Evolutionary conservation across 2,113 vertebrate genomes (phyloP), one percentile per base, ranked within the genome.

Genomic region (Phyllopteryx taeniolatus): DNA sequence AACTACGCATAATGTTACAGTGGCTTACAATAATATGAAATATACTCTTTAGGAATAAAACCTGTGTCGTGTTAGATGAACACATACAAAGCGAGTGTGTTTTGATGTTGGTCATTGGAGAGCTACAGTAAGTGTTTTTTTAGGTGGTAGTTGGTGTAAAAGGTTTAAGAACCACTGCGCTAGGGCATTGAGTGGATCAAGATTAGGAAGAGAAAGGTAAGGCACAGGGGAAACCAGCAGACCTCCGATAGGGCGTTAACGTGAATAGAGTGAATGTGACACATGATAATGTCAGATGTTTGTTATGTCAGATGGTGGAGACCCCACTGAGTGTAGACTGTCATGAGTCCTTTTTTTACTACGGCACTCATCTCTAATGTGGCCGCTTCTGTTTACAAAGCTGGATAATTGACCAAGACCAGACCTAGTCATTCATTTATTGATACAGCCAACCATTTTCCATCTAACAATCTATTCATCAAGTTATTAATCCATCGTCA

Each of bases 271-370:
- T 51, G 51, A 54, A 54, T 2, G 8, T 53, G 20, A 11, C 14
- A 22, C 59, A 33, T 35, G 14, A 35, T 17, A 31, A n/a, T n/a
- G n/a, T n/a, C n/a, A 17, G 59, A 35, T 61, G 27, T 6, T 61
- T 61, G 59, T 61, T 61, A 35, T 61, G 59, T 35, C 59, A 61
- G 59, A 35, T 61, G 57, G 27, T 33, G 59, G 59, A 61, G 59
- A 61, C 31, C 59, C 59, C 31, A 15, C 14, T 17, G 59, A 61
- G 57, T 60, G 27, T 33, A 27, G 4, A 33, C n/a, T 4, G 56
- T 10, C 22, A n/a, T 13, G 22, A 49, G 49, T 51, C 12, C 12
- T 59, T 27, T 31, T 51, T 51, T 51, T 14, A 46, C 44, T 46
- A 13, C 44, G 12, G 44, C n/a, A 17, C 53, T 54, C 8, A 4